These are phyloP conservation scores for Macropodus opercularis DNA, from an alignment of 2,797 vertebrate species.

Conservation along the genomic window DNA sequence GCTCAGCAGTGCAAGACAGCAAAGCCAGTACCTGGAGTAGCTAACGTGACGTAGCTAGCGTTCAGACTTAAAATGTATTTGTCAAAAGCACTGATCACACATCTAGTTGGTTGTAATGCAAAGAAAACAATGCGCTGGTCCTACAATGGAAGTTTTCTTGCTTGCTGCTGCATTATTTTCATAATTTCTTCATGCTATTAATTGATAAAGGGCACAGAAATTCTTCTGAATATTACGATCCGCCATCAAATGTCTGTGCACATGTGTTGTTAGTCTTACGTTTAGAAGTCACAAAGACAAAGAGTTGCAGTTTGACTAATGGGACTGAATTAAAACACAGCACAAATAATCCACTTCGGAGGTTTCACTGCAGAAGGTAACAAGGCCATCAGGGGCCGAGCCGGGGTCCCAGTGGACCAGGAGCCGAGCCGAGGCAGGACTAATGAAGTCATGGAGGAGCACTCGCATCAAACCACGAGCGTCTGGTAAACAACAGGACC, in stretches of 20 bases:
- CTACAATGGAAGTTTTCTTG: no score
- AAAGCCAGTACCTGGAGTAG: no score
- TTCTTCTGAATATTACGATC: background rate
- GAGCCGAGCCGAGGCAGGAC: background rate
- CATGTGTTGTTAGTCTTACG: constrained; percentile 2
- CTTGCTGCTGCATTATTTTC: no score
- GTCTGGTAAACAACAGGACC: constrained; percentile 39
- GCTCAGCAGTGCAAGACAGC: no score
- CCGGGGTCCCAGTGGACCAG: constrained; percentile 12
- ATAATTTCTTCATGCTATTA: no score
- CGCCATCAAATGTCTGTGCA: background rate
- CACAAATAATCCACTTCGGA: constrained; percentile 25
- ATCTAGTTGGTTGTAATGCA: no score
- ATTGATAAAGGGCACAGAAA: constrained; percentile 16
- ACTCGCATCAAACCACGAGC: background rate
- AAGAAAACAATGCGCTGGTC: no score
- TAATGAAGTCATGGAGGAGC: constrained; percentile 67
- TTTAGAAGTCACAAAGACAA: constrained; percentile 23
- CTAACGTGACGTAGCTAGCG: no score
- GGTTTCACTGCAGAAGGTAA: constrained; percentile 48
- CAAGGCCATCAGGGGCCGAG: constrained; percentile 40
- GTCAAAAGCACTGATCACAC: no score
- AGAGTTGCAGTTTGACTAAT: constrained; percentile 19
- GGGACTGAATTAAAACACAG: constrained; percentile 34
- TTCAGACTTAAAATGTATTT: no score